phyloP scores from a whole-genome alignment of 2,113 vertebrate species.

The Mus musculus region DNA sequence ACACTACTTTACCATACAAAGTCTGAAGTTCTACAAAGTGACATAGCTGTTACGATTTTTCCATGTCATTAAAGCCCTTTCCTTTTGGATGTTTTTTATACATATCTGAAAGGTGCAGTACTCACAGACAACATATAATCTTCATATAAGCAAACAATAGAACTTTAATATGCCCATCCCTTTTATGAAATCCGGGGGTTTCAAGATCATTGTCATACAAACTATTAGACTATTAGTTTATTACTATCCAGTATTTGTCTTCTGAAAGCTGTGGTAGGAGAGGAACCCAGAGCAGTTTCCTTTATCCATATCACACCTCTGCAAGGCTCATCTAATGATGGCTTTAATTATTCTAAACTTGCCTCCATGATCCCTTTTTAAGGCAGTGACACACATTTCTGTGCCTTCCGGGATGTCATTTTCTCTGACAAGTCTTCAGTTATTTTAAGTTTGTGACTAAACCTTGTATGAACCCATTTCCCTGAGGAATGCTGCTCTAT shows the following conservation, averaged over 20 bases:
- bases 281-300: conserved; percentile 7
- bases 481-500: conserved; percentile 51
- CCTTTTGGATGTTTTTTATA: conserved; percentile 24
- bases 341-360: conserved; percentile 75
- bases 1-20: neutral
- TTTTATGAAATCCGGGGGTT: conserved; percentile 12
- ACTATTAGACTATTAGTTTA: neutral
- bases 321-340: conserved; percentile 13
- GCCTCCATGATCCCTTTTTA: conserved; percentile 73
- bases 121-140: neutral
- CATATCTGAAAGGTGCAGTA: neutral
- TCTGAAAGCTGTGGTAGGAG: neutral
- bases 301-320: conserved; percentile 30
- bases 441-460: conserved; percentile 83
- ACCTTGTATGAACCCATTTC: conserved; percentile 79
- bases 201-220: conserved; percentile 5
- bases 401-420: conserved; percentile 73
- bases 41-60: conserved; percentile 19
- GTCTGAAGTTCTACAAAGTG: neutral
- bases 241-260: conserved; percentile 10
- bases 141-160: neutral
- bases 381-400: conserved; percentile 74
- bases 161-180: neutral
- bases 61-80: neutral
- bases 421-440: conserved; percentile 81